Conservation (phyloP, 2,888 invertebrate species). For the Dynastes grantii region DNA sequence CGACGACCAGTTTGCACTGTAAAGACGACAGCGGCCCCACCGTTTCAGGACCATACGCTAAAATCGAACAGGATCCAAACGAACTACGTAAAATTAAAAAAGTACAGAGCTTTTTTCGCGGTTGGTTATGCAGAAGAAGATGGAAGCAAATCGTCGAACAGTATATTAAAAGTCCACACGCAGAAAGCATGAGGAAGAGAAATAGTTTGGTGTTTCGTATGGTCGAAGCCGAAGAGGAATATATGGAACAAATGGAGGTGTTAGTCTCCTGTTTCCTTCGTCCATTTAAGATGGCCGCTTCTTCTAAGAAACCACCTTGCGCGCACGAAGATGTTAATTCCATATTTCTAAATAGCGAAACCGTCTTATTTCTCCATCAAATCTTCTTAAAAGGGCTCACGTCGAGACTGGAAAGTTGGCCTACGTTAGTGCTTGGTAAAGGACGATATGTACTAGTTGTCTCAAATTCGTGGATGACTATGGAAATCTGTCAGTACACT, state of each 20-base stretch:
- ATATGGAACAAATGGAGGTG: constrained; percentile 91
- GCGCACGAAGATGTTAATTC: constrained; percentile 95
- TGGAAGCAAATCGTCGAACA: constrained; percentile 97
- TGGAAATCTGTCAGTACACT: no score
- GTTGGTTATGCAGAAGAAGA: constrained; percentile 91
- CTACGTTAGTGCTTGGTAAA: constrained; percentile 90
- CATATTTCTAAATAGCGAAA: constrained; percentile 94
- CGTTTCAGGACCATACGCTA: constrained; percentile 58
- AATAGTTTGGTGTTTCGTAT: constrained; percentile 92
- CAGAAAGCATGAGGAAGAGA: constrained; percentile 93
- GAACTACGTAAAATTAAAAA: constrained; percentile 92
- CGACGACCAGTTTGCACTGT: constrained; percentile 62
- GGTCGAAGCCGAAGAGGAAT: constrained; percentile 95
- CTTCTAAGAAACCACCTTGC: constrained; percentile 93
- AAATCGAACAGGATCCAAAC: constrained; percentile 74
- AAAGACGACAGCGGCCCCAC: constrained; percentile 60
- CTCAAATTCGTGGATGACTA: no score
- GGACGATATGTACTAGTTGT: not conserved
- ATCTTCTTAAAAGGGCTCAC: constrained; percentile 94
- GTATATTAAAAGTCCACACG: constrained; percentile 94
- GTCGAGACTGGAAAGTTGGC: constrained; percentile 94
- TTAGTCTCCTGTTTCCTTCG: constrained; percentile 89
- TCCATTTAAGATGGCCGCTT: constrained; percentile 95
- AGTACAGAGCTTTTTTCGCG: constrained; percentile 93
- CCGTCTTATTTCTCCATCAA: constrained; percentile 92